Base-by-base conservation (phyloP, 2,888 invertebrate genomes). In the Nomada ruficornis region DNA sequence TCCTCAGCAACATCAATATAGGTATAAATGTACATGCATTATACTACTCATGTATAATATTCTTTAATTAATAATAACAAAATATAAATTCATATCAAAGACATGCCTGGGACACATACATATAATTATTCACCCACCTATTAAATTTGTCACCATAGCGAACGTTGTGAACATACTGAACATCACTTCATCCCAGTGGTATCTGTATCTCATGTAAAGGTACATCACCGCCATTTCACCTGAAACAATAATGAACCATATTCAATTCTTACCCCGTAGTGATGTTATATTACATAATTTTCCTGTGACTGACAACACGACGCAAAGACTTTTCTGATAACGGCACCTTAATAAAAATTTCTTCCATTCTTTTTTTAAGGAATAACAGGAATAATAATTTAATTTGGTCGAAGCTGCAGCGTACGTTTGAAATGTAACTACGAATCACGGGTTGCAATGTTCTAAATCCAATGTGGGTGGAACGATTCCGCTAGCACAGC, bases 101-200 rank as follows among this genome's bases (percentile, higher is more conserved):
- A 3, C 1, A 47, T 47, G 47, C 13, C 47, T 13, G n/a, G n/a
- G n/a, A n/a, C n/a, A 13, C 47, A 47, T 47, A 29, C 29, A 29
- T 29, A 36, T 36, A 36, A 7, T 47, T 47, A 47, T 59, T 29
- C 74, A 91, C 94, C 96, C 94, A 97, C 97, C 97, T 86, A 97
- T 95, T 91, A 97, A 95, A 91, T 97, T 97, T 77, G 97, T 97
- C 85, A 97, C 95, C 97, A 97, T 97, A 82, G 96, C 96, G 92
- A 97, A 98, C 3, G 97, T 97, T 29, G 97, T 97, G 92, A 97
- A 98, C 94, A 98, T 96, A 91, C 97, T 97, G 94, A 96, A 98
- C 93, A 97, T 97, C 54, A 97, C 97, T 94, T 97, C 98, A 91
- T 97, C 96, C 98, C 98, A 98, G 91, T 97, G 97, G 94, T 98